phyloP scores from a whole-genome alignment of 1,140 invertebrate genomes.

The Bicyclus anynana region DNA sequence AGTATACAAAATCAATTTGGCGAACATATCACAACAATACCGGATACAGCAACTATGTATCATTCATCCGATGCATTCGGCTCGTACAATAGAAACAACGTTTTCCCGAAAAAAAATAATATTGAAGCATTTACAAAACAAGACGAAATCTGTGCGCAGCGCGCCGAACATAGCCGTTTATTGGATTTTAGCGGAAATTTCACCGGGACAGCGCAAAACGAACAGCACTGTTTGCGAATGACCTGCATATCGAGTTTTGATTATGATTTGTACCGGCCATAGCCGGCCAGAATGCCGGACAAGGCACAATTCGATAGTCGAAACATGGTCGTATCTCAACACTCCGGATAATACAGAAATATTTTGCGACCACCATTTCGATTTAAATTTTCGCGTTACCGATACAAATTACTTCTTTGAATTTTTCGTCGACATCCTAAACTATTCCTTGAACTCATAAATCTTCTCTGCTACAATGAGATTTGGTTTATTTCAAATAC shows the following conservation, averaged over 20 bases:
- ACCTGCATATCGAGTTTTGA: constrained; percentile 63
- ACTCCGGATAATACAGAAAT: constrained; percentile 9
- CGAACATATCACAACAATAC: neutral
- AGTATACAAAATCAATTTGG: neutral
- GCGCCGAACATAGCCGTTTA: constrained; percentile 43
- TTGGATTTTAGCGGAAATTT: constrained; percentile 70
- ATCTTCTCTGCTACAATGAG: too few relatives aligned
- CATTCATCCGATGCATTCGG: constrained; percentile 13
- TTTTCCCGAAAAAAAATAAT: constrained; percentile 32
- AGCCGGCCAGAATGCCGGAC: constrained; percentile 23
- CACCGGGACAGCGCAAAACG: constrained; percentile 48
- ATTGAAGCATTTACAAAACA: constrained; percentile 33
- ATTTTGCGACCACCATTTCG: neutral
- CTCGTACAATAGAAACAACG: constrained; percentile 14
- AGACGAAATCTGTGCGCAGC: constrained; percentile 28
- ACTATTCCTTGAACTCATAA: too few relatives aligned
- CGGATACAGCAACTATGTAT: constrained; percentile 1
- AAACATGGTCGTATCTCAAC: neutral
- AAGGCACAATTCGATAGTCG: constrained; percentile 14
- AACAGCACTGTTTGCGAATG: constrained; percentile 53
- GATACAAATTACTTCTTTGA: too few relatives aligned
- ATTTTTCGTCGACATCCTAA: too few relatives aligned
- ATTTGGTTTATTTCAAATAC: too few relatives aligned
- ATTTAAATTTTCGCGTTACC: neutral
- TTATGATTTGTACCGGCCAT: constrained; percentile 53